Percentiles rank a stretch among this genome's conserved stretches.
Conservation (phyloP, 2,797 vertebrate species). For the Anas bernieri region DNA sequence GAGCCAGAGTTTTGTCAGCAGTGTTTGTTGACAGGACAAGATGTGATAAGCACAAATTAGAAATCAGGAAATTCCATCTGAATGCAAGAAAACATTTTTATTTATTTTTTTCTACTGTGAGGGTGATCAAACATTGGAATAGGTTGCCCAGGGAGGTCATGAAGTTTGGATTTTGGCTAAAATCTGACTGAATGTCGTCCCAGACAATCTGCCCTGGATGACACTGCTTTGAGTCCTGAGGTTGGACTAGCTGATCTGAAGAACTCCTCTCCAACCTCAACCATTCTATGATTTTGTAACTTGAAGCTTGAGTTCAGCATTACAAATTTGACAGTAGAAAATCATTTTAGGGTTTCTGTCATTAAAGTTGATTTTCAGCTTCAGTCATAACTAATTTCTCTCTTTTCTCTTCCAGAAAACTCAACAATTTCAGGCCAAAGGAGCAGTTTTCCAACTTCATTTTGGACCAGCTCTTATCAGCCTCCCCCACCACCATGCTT, state of each 20-base stretch:
- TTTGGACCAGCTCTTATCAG: constrained; percentile 91
- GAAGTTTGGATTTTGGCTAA: not conserved
- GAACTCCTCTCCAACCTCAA: not conserved
- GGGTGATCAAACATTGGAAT: not conserved
- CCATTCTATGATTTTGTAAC: not conserved
- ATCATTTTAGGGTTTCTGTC: not conserved
- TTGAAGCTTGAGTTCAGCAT: not conserved
- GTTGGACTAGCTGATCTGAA: not conserved
- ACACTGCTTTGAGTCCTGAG: not conserved
- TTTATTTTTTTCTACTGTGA: not conserved
- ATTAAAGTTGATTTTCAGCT: not conserved
- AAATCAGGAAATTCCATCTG: not conserved
- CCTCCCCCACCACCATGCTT: constrained; percentile 86
- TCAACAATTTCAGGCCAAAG: constrained; percentile 84
- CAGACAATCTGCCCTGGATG: not conserved
- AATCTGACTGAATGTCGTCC: fast-evolving
- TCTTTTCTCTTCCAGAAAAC: constrained; percentile 80
- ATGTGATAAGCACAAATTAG: not conserved
- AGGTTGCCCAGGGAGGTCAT: not conserved
- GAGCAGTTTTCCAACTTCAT: constrained; percentile 84
- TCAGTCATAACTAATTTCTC: not conserved
- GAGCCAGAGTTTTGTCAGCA: not conserved
- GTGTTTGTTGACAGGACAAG: not conserved
- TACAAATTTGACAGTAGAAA: not conserved
- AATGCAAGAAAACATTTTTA: not conserved